Conservation (phyloP, 2,113 vertebrate genomes). For the Cyanoramphus novaezelandiae region DNA sequence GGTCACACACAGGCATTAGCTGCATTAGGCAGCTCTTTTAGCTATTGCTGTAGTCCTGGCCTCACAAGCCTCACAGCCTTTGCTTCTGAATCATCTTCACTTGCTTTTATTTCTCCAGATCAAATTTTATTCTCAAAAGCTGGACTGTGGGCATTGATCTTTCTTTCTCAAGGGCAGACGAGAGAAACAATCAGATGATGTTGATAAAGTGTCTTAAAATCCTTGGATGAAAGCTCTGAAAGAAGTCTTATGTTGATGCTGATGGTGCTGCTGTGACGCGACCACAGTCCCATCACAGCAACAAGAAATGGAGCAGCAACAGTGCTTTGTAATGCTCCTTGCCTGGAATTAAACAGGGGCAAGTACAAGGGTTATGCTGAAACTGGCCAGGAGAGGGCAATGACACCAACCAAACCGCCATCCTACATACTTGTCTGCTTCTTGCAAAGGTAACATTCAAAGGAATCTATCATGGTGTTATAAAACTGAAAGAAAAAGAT, state of each 20-base stretch:
- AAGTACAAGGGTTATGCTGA: background rate
- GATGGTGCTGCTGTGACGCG: background rate
- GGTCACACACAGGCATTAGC: background rate
- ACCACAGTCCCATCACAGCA: background rate
- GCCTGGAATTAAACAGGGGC: background rate
- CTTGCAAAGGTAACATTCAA: background rate
- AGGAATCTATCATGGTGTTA: background rate
- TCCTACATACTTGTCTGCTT: background rate
- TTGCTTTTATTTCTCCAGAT: background rate
- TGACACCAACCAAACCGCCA: background rate
- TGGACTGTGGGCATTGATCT: background rate
- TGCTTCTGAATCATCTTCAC: background rate
- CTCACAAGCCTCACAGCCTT: background rate
- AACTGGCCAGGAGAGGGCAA: slow-evolving; percentile 70
- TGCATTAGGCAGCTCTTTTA: background rate
- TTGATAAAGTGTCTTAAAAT: background rate
- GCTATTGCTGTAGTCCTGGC: background rate
- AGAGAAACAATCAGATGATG: background rate
- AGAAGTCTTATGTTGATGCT: background rate
- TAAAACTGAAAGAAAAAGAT: background rate
- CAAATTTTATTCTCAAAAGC: background rate
- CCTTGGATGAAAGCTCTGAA: background rate
- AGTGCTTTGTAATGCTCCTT: background rate
- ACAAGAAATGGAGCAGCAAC: background rate
- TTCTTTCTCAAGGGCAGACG: background rate